Percentiles rank a stretch among this genome's conserved stretches.
phyloP scores from a whole-genome alignment of 1,140 invertebrate genomes.

The Cephus cinctus region DNA sequence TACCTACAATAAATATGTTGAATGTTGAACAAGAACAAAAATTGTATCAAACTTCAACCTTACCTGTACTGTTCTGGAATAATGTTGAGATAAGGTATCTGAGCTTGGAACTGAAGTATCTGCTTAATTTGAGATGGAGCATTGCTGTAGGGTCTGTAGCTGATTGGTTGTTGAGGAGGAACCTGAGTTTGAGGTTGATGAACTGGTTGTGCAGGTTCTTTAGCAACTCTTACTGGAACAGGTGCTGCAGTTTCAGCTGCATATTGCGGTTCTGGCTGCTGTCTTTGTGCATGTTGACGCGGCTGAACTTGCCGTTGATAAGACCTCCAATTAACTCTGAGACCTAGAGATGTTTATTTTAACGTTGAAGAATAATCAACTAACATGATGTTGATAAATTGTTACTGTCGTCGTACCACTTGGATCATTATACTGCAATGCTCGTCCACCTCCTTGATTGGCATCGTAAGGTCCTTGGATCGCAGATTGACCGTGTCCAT shows the following conservation, averaged over 20 bases:
- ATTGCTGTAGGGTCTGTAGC: conserved; percentile 35
- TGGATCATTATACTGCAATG: conserved; percentile 48
- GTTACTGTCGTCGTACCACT: conserved; percentile 33
- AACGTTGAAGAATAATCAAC: conserved; percentile 3
- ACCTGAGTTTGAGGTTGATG: conserved; percentile 24
- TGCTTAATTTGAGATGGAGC: conserved; percentile 47
- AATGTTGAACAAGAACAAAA: too few relatives aligned
- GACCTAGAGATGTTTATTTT: conserved; percentile 26
- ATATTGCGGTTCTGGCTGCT: conserved; percentile 16
- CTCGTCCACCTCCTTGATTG: conserved; percentile 24
- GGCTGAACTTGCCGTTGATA: conserved; percentile 30
- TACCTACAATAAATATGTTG: too few relatives aligned
- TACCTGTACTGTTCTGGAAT: conserved; percentile 52
- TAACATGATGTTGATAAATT: background rate
- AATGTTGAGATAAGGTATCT: conserved; percentile 48
- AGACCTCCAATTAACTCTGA: conserved; percentile 48
- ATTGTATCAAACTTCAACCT: background rate
- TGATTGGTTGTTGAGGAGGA: conserved; percentile 26
- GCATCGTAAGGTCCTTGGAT: conserved; percentile 34
- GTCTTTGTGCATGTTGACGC: conserved; percentile 16
- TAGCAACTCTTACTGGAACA: too few relatives aligned
- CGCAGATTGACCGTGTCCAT: conserved; percentile 25
- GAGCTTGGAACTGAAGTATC: conserved; percentile 45
- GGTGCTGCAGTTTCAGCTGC: conserved; percentile 15
- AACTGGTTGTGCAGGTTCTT: conserved; percentile 12